These are phyloP conservation scores for Apoda limacodes DNA, from an alignment of 2,888 invertebrate genomes.

Conservation along the genomic window DNA sequence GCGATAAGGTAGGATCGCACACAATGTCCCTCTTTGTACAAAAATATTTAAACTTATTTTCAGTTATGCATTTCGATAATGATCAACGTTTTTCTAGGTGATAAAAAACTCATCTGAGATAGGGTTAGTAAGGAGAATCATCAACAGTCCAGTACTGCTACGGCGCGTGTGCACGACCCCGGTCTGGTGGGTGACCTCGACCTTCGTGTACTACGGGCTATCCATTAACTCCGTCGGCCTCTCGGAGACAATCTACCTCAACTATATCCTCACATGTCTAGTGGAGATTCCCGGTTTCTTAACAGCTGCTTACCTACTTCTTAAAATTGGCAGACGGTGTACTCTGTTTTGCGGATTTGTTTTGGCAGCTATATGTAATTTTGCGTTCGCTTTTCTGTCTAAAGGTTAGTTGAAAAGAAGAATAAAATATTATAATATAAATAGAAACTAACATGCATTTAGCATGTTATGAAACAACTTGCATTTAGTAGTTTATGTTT, in stretches of 20 bases:
- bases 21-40: no score
- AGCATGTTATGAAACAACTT: no score
- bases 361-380: conserved; percentile 63
- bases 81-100: no score
- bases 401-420: conserved; percentile 56
- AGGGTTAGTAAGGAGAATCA: no score
- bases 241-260: conserved; percentile 79
- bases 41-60: no score
- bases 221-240: conserved; percentile 81
- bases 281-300: conserved; percentile 80
- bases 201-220: conserved; percentile 83
- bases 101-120: no score
- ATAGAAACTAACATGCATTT: no score
- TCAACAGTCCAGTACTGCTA: conserved; percentile 59
- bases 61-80: no score
- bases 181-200: conserved; percentile 82
- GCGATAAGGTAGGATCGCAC: no score
- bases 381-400: conserved; percentile 60
- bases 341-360: conserved; percentile 71
- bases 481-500: no score
- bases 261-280: conserved; percentile 73
- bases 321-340: conserved; percentile 72
- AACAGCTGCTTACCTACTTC: conserved; percentile 70
- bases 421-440: no score
- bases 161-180: conserved; percentile 74